phyloP scores from a whole-genome alignment of 2,113 vertebrate species.

The Microcebus lehilahytsara region DNA sequence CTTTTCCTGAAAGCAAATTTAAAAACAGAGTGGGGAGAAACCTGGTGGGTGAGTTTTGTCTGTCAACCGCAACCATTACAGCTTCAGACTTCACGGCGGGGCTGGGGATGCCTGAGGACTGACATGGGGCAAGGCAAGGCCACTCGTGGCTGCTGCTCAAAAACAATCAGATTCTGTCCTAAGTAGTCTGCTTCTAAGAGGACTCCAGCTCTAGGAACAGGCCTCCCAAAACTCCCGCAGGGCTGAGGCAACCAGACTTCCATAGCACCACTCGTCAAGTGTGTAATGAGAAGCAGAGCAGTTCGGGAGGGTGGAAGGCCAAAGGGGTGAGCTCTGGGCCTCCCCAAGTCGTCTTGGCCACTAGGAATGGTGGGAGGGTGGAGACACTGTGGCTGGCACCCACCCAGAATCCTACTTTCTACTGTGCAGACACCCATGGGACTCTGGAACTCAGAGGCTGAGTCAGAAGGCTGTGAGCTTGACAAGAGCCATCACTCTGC shows the following conservation, averaged over 20 bases:
- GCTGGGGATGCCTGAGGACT: background rate
- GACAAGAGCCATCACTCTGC: background rate
- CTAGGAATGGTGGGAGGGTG: background rate
- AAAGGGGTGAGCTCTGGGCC: background rate
- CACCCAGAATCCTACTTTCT: background rate
- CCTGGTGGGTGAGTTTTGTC: slow-evolving; percentile 58
- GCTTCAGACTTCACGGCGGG: slow-evolving; percentile 47
- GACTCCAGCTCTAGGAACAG: slow-evolving; percentile 50
- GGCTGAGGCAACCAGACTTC: slow-evolving; percentile 44
- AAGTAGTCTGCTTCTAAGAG: slow-evolving; percentile 56
- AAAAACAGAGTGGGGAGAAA: slow-evolving; percentile 17
- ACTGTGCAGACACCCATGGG: background rate
- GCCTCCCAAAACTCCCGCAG: slow-evolving; percentile 30
- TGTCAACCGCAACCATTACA: slow-evolving; percentile 61
- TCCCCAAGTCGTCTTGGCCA: background rate
- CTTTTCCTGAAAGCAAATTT: slow-evolving; percentile 69
- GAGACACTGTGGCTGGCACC: no score
- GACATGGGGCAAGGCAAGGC: background rate
- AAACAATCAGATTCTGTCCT: slow-evolving; percentile 72
- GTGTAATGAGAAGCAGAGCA: slow-evolving; percentile 67
- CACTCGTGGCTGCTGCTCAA: slow-evolving; percentile 51
- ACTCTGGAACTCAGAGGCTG: background rate
- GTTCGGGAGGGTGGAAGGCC: background rate
- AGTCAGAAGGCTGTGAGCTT: background rate
- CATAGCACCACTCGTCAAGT: slow-evolving; percentile 20